Percentiles rank a stretch among this genome's conserved stretches.
phyloP scores from a whole-genome alignment of 2,113 vertebrate genomes.

The Aldabrachelys gigantea region DNA sequence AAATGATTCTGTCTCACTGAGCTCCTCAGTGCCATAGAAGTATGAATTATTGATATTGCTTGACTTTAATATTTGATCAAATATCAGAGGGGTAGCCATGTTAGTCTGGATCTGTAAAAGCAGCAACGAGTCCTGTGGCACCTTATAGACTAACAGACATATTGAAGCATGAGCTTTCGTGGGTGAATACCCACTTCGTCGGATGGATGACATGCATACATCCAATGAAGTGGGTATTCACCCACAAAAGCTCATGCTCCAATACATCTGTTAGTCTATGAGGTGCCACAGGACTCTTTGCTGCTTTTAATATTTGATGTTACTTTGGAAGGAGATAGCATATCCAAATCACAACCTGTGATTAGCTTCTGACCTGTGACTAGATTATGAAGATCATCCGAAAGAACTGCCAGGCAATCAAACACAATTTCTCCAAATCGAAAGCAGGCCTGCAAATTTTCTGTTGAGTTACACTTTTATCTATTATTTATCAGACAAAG shows the following conservation, averaged over 20 bases:
- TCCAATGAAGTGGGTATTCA: too few relatives aligned
- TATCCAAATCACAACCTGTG: conserved; percentile 45
- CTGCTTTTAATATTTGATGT: conserved; percentile 66
- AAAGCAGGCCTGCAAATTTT: conserved; percentile 58
- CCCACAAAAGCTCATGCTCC: too few relatives aligned
- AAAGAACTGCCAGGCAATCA: conserved; percentile 28
- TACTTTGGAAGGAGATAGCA: conserved; percentile 46
- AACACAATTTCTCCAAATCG: conserved; percentile 53
- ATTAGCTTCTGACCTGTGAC: conserved; percentile 32
- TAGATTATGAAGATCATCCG: conserved; percentile 63
- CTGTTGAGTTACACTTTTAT: conserved; percentile 64
- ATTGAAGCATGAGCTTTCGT: too few relatives aligned
- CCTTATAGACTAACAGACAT: too few relatives aligned
- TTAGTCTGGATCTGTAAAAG: too few relatives aligned
- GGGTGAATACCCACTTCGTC: too few relatives aligned
- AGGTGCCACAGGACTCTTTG: too few relatives aligned
- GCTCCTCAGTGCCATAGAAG: neutral
- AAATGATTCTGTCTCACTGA: conserved; percentile 37
- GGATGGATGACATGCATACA: too few relatives aligned
- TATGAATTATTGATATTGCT: conserved; percentile 70
- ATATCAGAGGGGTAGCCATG: too few relatives aligned
- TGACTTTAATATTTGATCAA: conserved; percentile 67
- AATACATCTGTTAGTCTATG: too few relatives aligned
- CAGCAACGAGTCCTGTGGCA: too few relatives aligned
- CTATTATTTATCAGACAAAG: conserved; percentile 64